Base-by-base conservation (phyloP, 2,888 invertebrate genomes). In the Myathropa florea region DNA sequence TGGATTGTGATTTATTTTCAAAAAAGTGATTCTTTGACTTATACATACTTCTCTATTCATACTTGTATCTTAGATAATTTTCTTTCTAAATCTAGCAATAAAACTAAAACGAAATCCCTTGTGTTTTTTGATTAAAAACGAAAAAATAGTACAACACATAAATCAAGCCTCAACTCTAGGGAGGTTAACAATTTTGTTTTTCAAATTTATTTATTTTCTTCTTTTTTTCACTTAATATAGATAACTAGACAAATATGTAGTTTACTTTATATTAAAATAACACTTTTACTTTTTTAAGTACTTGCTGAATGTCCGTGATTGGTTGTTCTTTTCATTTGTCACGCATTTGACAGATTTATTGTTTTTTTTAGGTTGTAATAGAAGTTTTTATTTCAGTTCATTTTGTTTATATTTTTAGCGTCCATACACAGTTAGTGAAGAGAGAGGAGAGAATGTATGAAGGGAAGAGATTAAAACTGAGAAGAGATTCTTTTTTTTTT, bases 301-400 rank as follows among this genome's bases (percentile, higher is more conserved):
- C 79, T 79, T 83, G 86, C 70, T 86, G 86, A 83, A 82, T 86
- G 78, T 86, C 86, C 82, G 33, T 61, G 78, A 75, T 67, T 78
- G 82, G 86, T 70, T 81, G 85, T 77, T 85, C 72, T 72, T 81
- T 81, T 82, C 55, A 78, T 85, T 67, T 85, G 61, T 46, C 80
- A 82, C 59, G 63, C 72, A 72, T 60, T 64, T 4, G 30, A 12
- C 53, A 59, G 70, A 10, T 55, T 64, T 46, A 26, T 65, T 59
- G 30, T 61, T 61, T 60, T 72, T 23, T 55, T 79, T 61, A 18
- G 28, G 36, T 67, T 57, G 67, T 60, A 24, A 64, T 78, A 46
- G 33, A 67, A 24, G 71, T 24, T 55, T 73, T 73, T 64, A 26
- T 4, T 39, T 65, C 23, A 57, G 46, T 28, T 53, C 1, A 73